phyloP scores from a whole-genome alignment of 2,797 vertebrate species.

The Enteromius mattozi region DNA sequence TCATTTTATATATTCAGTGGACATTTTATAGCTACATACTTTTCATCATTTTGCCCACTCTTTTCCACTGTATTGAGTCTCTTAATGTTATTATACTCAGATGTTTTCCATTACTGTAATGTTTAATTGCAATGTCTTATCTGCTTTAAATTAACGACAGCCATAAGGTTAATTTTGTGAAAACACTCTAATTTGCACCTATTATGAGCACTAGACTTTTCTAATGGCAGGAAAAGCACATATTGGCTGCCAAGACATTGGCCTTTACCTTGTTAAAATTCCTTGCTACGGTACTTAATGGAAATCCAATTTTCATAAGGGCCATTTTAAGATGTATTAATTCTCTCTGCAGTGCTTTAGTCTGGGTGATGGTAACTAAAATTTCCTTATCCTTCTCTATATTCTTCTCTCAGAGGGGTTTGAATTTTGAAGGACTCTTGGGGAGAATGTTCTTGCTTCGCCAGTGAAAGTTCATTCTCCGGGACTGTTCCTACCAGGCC shows the following conservation, averaged over 20 bases:
- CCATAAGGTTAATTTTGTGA: constrained; percentile 54
- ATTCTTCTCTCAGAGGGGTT: neutral
- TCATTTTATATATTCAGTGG: too few species aligned
- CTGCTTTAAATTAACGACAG: constrained; percentile 49
- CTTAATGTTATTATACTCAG: neutral
- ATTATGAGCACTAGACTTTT: constrained; percentile 51
- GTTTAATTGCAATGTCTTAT: constrained; percentile 11
- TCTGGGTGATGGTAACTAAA: constrained; percentile 21
- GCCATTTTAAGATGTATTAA: constrained; percentile 73
- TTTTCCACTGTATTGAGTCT: neutral
- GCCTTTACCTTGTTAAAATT: constrained; percentile 73
- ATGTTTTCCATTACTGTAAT: constrained; percentile 17
- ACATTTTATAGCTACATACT: neutral
- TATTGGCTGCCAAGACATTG: constrained; percentile 65
- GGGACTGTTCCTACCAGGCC: constrained; percentile 12
- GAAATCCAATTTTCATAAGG: constrained; percentile 73
- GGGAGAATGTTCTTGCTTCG: constrained; percentile 2
- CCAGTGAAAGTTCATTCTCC: constrained; percentile 47
- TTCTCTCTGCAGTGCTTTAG: constrained; percentile 53
- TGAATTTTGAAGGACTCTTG: constrained; percentile 11
- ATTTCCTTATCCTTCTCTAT: constrained; percentile 3
- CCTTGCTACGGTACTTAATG: constrained; percentile 72
- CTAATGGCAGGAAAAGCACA: constrained; percentile 57
- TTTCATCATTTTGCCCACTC: neutral
- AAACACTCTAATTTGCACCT: constrained; percentile 56